phyloP scores from a whole-genome alignment of 2,888 invertebrate species.

The Panopea generosa region DNA sequence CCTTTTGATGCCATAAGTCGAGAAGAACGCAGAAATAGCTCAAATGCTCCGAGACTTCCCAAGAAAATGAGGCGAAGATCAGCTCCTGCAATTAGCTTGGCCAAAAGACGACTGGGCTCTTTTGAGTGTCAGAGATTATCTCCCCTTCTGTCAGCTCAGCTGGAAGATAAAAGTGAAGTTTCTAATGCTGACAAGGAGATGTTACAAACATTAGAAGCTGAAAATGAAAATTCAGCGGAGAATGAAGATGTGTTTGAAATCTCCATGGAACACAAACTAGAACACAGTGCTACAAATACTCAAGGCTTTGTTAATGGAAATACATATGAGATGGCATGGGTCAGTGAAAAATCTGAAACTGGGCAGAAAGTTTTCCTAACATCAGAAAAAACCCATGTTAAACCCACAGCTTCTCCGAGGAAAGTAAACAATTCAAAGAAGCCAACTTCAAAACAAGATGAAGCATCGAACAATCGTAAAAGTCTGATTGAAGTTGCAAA shows the following conservation, averaged over 20 bases:
- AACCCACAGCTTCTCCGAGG: slow-evolving; percentile 53
- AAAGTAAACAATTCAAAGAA: slow-evolving; percentile 34
- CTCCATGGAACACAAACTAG: slow-evolving; percentile 35
- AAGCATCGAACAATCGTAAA: slow-evolving; percentile 51
- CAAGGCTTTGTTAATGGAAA: slow-evolving; percentile 17
- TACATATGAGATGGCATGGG: slow-evolving; percentile 51
- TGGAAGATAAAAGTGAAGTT: background rate
- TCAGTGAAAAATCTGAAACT: slow-evolving; percentile 10
- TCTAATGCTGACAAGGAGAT: slow-evolving; percentile 17
- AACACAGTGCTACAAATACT: slow-evolving; percentile 14
- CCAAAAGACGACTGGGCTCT: slow-evolving; percentile 32
- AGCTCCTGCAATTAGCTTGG: slow-evolving; percentile 66
- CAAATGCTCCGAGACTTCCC: slow-evolving; percentile 54
- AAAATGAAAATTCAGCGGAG: slow-evolving; percentile 25
- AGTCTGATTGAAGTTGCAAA: slow-evolving; percentile 43
- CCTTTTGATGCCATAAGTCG: slow-evolving; percentile 83
- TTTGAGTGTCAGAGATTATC: slow-evolving; percentile 38
- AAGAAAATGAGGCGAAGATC: slow-evolving; percentile 71
- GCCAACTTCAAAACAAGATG: slow-evolving; percentile 32
- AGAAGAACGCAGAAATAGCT: slow-evolving; percentile 45
- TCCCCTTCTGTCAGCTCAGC: slow-evolving; percentile 9
- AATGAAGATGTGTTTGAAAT: slow-evolving; percentile 55
- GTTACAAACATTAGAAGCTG: slow-evolving; percentile 8
- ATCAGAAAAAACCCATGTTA: background rate
- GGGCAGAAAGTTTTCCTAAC: background rate